phyloP scores from a whole-genome alignment of 2,797 vertebrate genomes.

The Forpus xanthops region DNA sequence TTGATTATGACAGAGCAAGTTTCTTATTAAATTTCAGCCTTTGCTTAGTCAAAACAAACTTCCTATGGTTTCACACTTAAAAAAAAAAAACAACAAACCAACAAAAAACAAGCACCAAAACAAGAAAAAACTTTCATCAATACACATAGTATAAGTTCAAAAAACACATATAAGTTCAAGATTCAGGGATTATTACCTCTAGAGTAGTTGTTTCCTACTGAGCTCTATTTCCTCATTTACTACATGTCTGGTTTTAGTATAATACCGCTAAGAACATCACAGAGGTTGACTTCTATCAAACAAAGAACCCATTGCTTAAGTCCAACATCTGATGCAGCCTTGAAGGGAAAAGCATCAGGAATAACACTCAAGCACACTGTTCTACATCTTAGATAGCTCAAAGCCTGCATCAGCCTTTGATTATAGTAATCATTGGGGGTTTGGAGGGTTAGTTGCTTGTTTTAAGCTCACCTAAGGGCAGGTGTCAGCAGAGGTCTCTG shows the following conservation, averaged over 20 bases:
- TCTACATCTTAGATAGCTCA: rapidly evolving
- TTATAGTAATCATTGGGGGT: rapidly evolving
- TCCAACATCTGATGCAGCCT: neutral
- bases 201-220: neutral
- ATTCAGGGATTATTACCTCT: neutral
- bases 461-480: neutral
- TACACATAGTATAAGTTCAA: neutral
- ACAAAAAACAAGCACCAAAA: neutral
- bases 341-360: rapidly evolving
- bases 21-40: neutral
- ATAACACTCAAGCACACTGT: neutral
- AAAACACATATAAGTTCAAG: neutral
- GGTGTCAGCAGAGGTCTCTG: neutral
- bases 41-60: neutral
- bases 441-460: neutral
- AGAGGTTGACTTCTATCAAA: neutral
- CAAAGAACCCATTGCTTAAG: neutral
- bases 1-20: neutral
- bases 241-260: neutral
- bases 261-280: neutral
- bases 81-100: neutral
- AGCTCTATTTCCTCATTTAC: neutral
- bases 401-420: neutral
- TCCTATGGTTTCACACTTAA: neutral
- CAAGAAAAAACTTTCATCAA: neutral